Conservation (phyloP, 1,140 invertebrate species). For the Chlorops oryzae region DNA sequence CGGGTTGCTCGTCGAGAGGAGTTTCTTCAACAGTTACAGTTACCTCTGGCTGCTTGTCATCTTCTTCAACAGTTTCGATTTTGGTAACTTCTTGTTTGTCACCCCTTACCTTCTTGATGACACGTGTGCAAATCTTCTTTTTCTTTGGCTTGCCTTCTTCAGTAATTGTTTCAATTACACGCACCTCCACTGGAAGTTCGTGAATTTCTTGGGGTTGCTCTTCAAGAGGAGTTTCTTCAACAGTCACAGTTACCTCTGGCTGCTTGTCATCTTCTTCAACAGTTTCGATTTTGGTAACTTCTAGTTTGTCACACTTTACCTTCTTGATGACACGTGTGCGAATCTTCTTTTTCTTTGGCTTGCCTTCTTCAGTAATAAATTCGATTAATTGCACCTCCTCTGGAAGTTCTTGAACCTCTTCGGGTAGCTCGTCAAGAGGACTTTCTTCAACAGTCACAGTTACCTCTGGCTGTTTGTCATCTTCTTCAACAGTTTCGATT, state of each 20-base stretch:
- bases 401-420: slow-evolving; percentile 8
- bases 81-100: slow-evolving; percentile 14
- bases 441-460: slow-evolving; percentile 12
- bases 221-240: slow-evolving; percentile 7
- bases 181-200: slow-evolving; percentile 8
- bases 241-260: slow-evolving; percentile 10
- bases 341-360: slow-evolving; percentile 11
- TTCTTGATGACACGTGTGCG: slow-evolving; percentile 12
- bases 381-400: slow-evolving; percentile 10
- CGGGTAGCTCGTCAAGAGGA: slow-evolving; percentile 4
- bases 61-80: slow-evolving; percentile 13
- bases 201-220: slow-evolving; percentile 1
- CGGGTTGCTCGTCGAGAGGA: slow-evolving; percentile 3
- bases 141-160: slow-evolving; percentile 14
- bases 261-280: slow-evolving; percentile 14
- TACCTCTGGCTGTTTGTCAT: slow-evolving; percentile 11
- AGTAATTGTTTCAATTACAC: slow-evolving; percentile 2
- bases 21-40: slow-evolving; percentile 11
- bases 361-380: slow-evolving; percentile 6
- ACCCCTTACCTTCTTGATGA: slow-evolving; percentile 12
- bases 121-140: slow-evolving; percentile 8
- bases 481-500: slow-evolving; percentile 13
- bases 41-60: slow-evolving; percentile 11
- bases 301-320: slow-evolving; percentile 13
- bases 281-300: slow-evolving; percentile 13